Conservation (phyloP, 2,797 vertebrate genomes). For the Eulemur albifrons region DNA sequence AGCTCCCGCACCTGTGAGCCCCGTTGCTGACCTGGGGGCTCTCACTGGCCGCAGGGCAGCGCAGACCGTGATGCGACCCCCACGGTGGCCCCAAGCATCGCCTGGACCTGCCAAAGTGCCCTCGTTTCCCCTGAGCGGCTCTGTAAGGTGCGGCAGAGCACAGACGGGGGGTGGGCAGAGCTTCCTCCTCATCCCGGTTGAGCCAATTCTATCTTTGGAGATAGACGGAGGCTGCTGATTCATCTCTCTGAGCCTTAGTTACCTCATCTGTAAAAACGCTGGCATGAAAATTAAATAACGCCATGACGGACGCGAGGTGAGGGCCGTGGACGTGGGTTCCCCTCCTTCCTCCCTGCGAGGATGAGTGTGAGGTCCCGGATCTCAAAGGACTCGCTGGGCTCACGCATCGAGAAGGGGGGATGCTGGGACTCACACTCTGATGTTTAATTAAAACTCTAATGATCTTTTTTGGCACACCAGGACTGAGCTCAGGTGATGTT, state of each 20-base stretch:
- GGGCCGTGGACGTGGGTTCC: accelerated
- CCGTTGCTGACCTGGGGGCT: accelerated
- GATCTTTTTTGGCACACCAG: background rate
- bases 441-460: background rate
- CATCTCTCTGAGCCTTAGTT: no score
- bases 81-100: accelerated
- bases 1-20: background rate
- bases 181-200: no score
- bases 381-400: background rate
- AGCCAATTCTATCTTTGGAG: background rate
- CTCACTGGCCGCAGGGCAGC: accelerated
- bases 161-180: background rate
- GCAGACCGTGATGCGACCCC: accelerated
- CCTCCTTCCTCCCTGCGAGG: accelerated
- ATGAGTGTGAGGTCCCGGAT: background rate
- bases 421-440: background rate
- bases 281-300: background rate
- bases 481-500: background rate
- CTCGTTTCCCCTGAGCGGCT: no score
- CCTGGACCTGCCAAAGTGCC: accelerated
- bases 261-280: background rate
- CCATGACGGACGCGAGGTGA: accelerated
- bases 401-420: background rate
- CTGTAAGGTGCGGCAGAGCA: accelerated
- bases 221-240: background rate